A percentile compares a stretch with the other conserved stretches of the same genome.
Conservation (phyloP, 1,140 invertebrate genomes). For the Bombyx mori region ASM3026992v2 NC_085124.1:5327001-5327500, state of each 20-base stretch:
- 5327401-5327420: conserved; percentile 14
- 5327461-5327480: conserved; percentile 43
- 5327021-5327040: background rate
- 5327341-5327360: too few species aligned
- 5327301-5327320: too few species aligned
- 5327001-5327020: background rate
- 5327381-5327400: background rate
- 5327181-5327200: background rate
- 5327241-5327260: too few species aligned
- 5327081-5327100: conserved; percentile 41
- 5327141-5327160: conserved; percentile 28
- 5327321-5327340: too few species aligned
- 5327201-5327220: background rate
- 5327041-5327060: background rate
- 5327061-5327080: conserved; percentile 50
- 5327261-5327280: too few species aligned
- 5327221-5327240: background rate
- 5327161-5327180: background rate
- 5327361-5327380: background rate
- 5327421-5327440: conserved; percentile 24
- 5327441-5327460: conserved; percentile 48
- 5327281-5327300: too few species aligned
- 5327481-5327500: conserved; percentile 11
- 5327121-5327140: conserved; percentile 40
- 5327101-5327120: conserved; percentile 28